Percentiles rank a stretch among this genome's conserved stretches.
Evolutionary conservation across 2,113 vertebrate genomes (phyloP).

Genomic region (Indicator indicator): DNA sequence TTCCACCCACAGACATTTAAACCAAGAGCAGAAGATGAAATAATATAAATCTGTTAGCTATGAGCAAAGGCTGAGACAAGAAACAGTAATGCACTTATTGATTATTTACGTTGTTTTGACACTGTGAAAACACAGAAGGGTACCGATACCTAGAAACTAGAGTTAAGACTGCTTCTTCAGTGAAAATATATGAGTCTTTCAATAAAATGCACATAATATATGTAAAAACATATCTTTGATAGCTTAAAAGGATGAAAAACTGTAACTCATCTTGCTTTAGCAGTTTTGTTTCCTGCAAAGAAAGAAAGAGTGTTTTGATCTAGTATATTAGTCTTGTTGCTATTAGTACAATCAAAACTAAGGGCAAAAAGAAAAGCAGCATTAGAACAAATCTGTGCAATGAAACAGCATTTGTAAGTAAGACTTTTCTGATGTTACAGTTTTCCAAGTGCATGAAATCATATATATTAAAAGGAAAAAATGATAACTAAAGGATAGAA

Average conservation of each 20-base stretch:
- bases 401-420: background rate
- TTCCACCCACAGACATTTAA: background rate
- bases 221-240: background rate
- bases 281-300: background rate
- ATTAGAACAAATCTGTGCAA: background rate
- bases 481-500: background rate
- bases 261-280: background rate
- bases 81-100: constrained; percentile 3
- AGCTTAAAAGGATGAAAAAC: background rate
- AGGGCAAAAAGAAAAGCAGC: background rate
- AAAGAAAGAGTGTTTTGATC: background rate
- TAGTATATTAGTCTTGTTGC: background rate
- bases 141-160: background rate
- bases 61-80: background rate
- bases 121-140: background rate
- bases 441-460: background rate
- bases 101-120: background rate
- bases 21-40: background rate
- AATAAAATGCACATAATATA: background rate
- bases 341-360: background rate
- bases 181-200: background rate
- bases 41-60: background rate
- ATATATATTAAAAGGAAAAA: background rate
- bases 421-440: background rate
- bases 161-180: background rate